Evolutionary conservation across 2,797 vertebrate species (phyloP).

Genomic region (Hozukius guyotensis): DNA sequence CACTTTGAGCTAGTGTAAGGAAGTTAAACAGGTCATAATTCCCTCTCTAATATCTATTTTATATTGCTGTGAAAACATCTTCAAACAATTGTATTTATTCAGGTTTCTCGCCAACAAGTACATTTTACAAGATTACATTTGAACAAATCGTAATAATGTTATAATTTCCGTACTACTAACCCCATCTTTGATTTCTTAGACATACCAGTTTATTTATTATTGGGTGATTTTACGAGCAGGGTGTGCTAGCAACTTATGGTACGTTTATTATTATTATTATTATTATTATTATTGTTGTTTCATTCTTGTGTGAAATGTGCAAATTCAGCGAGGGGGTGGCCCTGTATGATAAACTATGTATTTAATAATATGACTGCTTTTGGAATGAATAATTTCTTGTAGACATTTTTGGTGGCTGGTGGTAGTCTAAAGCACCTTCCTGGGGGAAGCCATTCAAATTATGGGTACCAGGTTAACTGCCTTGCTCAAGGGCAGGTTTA

Average conservation of each 20-base stretch:
- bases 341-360: background rate
- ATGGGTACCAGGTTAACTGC: background rate
- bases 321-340: rapidly evolving
- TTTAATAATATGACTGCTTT: background rate
- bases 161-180: background rate
- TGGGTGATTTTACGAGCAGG: too few species aligned
- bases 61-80: background rate
- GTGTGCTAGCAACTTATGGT: too few species aligned
- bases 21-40: background rate
- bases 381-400: background rate
- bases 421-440: background rate
- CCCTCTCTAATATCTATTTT: too few species aligned
- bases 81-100: background rate
- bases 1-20: background rate
- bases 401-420: background rate
- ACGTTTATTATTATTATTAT: too few species aligned
- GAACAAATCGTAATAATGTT: background rate
- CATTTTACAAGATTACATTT: background rate
- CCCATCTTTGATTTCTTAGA: background rate
- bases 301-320: background rate
- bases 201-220: background rate
- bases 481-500: background rate
- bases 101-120: background rate
- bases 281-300: background rate
- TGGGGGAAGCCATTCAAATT: background rate